Percentiles rank a stretch among this genome's conserved stretches.
Evolutionary conservation across 2,797 vertebrate species (phyloP).

Genomic region (Tragelaphus oryx): DNA sequence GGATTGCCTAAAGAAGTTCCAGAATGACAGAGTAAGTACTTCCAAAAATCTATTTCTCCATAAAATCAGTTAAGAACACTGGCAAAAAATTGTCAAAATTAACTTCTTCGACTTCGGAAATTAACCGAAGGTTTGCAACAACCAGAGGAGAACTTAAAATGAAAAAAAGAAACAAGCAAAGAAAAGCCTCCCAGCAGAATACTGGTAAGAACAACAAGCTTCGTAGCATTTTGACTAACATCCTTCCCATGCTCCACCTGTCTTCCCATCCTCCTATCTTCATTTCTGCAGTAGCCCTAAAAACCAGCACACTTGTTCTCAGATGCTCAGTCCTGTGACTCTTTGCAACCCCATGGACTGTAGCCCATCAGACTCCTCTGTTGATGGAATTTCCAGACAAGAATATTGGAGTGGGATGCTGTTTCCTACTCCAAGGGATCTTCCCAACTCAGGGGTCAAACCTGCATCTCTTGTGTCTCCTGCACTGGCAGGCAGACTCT

Average conservation of each 20-base stretch:
- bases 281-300: neutral
- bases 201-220: neutral
- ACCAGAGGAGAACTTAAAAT: neutral
- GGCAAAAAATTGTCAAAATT: neutral
- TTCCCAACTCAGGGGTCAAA: neutral
- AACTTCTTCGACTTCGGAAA: slow-evolving; percentile 3
- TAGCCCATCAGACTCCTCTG: neutral
- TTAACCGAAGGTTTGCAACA: neutral
- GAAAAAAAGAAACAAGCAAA: neutral
- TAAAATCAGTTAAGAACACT: slow-evolving; percentile 15
- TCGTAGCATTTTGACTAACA: neutral
- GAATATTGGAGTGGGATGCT: neutral
- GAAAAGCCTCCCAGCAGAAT: neutral
- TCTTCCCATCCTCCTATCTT: neutral
- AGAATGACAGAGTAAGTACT: neutral
- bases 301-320: neutral
- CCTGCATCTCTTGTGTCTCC: neutral
- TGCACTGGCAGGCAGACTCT: neutral
- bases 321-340: neutral
- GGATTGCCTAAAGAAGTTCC: neutral
- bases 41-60: neutral
- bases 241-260: neutral
- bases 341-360: neutral
- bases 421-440: neutral
- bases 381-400: neutral